Percentiles rank a stretch among this genome's conserved stretches.
These are phyloP conservation scores for Cheiracanthium punctorium DNA, from an alignment of 2,888 invertebrate genomes.

Conservation along the genomic window DNA sequence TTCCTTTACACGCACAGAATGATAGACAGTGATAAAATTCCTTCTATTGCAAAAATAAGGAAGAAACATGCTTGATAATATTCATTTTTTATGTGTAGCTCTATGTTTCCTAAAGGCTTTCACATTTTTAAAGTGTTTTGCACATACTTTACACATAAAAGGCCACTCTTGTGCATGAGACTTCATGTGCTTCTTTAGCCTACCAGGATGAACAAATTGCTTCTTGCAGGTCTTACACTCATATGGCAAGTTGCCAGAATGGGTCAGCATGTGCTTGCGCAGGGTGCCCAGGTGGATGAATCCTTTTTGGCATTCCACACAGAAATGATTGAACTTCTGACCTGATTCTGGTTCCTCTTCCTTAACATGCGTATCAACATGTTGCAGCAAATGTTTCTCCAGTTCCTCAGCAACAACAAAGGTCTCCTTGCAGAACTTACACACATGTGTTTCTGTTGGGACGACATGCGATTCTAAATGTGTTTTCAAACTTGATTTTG, in stretches of 20 bases:
- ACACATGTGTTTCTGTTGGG: conserved; percentile 1
- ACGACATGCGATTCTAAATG: conserved; percentile 18
- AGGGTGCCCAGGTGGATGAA: conserved; percentile 38
- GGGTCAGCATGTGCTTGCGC: conserved; percentile 33
- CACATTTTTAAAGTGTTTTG: conserved; percentile 15
- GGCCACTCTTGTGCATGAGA: conserved; percentile 6
- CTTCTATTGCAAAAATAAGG: no score
- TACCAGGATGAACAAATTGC: conserved; percentile 21
- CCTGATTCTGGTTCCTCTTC: neutral
- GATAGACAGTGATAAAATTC: no score
- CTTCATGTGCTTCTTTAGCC: conserved; percentile 32
- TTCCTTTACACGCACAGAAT: no score
- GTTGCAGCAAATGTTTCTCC: conserved; percentile 35
- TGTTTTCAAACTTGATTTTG: conserved; percentile 21
- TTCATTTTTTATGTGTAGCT: conserved; percentile 16
- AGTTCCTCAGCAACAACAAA: conserved; percentile 28
- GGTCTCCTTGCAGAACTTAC: conserved; percentile 45
- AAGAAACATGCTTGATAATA: no score
- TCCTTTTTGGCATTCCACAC: conserved; percentile 44
- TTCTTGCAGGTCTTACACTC: conserved; percentile 23
- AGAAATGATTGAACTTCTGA: conserved; percentile 37
- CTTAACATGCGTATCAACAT: neutral
- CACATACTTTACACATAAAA: conserved; percentile 24
- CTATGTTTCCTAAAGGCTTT: conserved; percentile 19
- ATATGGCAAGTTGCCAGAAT: conserved; percentile 24